Evolutionary conservation across 2,888 invertebrate species (phyloP).

Genomic region (Pristionchus mayeri): DNA sequence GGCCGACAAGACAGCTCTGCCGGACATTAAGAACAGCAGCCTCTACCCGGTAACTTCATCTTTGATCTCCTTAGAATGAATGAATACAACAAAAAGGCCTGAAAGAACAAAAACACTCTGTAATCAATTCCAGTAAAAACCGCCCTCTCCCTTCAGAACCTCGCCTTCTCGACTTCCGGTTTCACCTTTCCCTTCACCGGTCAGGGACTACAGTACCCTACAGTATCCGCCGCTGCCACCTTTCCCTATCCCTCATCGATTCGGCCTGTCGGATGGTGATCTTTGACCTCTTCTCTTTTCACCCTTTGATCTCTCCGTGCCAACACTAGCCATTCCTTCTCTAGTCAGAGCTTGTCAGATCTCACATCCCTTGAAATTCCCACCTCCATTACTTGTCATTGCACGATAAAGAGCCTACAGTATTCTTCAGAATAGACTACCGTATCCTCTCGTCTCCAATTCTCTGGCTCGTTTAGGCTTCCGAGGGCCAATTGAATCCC

Average conservation of each 20-base stretch:
- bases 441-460: background rate
- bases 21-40: constrained; percentile 39
- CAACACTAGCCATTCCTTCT: background rate
- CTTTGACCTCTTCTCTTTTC: background rate
- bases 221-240: constrained; percentile 7
- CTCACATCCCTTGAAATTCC: background rate
- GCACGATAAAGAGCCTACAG: background rate
- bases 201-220: background rate
- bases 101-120: too few relatives aligned
- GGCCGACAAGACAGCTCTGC: constrained; percentile 36
- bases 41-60: background rate
- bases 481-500: background rate
- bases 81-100: too few relatives aligned
- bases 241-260: constrained; percentile 1
- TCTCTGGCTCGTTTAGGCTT: background rate
- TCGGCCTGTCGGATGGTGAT: constrained; percentile 48
- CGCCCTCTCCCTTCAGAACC: background rate
- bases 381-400: background rate
- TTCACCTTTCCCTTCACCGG: constrained; percentile 39
- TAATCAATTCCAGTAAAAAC: background rate
- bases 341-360: background rate
- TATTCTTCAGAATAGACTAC: background rate
- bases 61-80: background rate
- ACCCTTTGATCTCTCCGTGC: background rate
- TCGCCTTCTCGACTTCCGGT: constrained; percentile 14